Evolutionary conservation across 1,140 invertebrate species (phyloP).

Genomic region (Pectinophora gossypiella): DNA sequence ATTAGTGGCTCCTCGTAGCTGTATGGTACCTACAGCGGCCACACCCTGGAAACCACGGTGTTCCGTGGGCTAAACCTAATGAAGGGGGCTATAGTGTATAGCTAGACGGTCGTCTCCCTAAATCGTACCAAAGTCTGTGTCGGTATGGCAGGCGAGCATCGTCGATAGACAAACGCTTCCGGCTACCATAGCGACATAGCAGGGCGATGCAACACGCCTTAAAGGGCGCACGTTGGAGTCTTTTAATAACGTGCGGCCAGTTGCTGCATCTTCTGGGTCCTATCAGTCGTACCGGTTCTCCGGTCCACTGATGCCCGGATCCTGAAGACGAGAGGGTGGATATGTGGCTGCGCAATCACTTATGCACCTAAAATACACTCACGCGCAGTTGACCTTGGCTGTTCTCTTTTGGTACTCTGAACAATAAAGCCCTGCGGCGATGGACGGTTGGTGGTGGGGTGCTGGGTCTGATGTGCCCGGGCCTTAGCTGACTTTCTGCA

Average conservation of each 20-base stretch:
- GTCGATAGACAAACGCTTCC: no score
- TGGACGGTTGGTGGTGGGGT: slow-evolving; percentile 1
- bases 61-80: no score
- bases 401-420: neutral
- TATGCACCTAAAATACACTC: slow-evolving; percentile 4
- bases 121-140: no score
- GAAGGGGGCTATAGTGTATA: no score
- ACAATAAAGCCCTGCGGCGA: slow-evolving; percentile 6
- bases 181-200: no score
- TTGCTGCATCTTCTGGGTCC: neutral
- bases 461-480: neutral
- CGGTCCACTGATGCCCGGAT: slow-evolving; percentile 1
- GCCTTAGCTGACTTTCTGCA: slow-evolving; percentile 3
- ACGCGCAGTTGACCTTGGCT: slow-evolving; percentile 6
- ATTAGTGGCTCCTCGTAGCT: no score
- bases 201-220: no score
- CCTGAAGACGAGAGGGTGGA: slow-evolving; percentile 8
- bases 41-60: no score
- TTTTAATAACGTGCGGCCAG: neutral
- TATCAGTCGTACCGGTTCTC: slow-evolving; percentile 1
- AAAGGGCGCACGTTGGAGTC: neutral
- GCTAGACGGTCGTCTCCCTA: no score
- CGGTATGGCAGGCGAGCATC: no score
- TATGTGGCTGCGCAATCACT: slow-evolving; percentile 5
- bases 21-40: no score